These are phyloP conservation scores for Collichthys lucidus DNA, from an alignment of 2,113 vertebrate species.

Conservation along the genomic window DNA sequence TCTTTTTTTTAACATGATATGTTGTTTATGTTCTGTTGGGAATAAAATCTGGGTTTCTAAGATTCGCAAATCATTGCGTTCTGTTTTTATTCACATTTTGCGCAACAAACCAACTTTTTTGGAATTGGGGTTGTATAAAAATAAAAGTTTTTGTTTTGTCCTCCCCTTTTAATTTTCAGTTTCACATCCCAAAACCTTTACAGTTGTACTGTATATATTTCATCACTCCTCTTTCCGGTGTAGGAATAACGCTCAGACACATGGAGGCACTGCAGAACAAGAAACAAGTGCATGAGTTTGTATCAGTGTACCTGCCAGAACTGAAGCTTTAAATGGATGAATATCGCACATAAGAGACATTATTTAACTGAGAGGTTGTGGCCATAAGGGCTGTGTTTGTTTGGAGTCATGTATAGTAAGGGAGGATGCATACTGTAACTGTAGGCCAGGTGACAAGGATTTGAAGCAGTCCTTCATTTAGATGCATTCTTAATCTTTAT, in stretches of 20 bases:
- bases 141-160: too few species aligned
- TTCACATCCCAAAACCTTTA: background rate
- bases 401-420: background rate
- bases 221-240: background rate
- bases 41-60: too few species aligned
- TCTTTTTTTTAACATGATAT: too few species aligned
- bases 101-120: too few species aligned
- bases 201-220: background rate
- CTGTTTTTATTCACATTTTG: too few species aligned
- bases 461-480: background rate
- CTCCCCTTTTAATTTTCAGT: background rate
- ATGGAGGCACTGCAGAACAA: conserved; percentile 47
- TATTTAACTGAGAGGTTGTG: background rate
- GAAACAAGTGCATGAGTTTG: background rate
- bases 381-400: background rate
- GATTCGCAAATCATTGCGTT: too few species aligned
- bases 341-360: background rate
- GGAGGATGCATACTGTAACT: background rate
- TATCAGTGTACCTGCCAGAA: background rate
- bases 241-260: conserved; percentile 4
- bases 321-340: background rate
- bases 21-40: too few species aligned
- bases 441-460: background rate
- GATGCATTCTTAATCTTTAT: background rate
- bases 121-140: too few species aligned